Conservation (phyloP, 2,888 invertebrate species). For the Cordilura impudica region DNA sequence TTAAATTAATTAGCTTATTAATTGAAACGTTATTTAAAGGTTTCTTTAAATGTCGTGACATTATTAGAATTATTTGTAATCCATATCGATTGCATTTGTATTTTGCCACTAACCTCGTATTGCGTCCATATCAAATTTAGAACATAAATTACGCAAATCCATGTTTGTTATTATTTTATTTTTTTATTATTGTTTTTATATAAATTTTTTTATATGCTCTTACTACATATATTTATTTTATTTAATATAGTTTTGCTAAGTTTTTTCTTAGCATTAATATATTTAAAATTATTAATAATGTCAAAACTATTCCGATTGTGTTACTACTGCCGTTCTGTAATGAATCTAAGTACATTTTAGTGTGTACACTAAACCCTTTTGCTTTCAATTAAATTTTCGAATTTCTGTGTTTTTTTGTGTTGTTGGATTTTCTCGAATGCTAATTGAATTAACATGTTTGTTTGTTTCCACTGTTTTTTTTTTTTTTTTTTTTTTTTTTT, state of each 20-base stretch:
- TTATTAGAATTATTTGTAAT: not conserved
- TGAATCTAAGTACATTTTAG: slow-evolving; percentile 58
- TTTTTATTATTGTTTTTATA: not conserved
- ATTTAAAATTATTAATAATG: slow-evolving; percentile 59
- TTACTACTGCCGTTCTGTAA: slow-evolving; percentile 48
- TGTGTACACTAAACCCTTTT: slow-evolving; percentile 28
- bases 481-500: not conserved
- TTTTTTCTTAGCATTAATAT: slow-evolving; percentile 48
- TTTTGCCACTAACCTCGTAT: slow-evolving; percentile 69
- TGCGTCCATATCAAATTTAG: slow-evolving; percentile 73
- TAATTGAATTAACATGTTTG: slow-evolving; percentile 62
- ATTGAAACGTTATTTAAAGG: slow-evolving; percentile 43
- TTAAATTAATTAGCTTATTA: slow-evolving; percentile 33
- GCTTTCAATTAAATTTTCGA: slow-evolving; percentile 32
- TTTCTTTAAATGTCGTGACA: slow-evolving; percentile 46
- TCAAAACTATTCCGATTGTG: slow-evolving; percentile 53
- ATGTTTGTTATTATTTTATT: slow-evolving; percentile 58
- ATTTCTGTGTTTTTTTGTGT: slow-evolving; percentile 36
- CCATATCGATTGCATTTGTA: slow-evolving; percentile 11
- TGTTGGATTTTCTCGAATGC: slow-evolving; percentile 41
- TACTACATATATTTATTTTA: slow-evolving; percentile 19
- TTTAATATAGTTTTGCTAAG: slow-evolving; percentile 26
- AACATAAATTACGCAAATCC: slow-evolving; percentile 75
- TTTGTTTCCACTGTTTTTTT: slow-evolving; percentile 5
- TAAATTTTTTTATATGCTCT: not conserved